Evolutionary conservation across 2,888 invertebrate species (phyloP), one percentile per base, ranked within the genome.

Genomic region (Lasioglossum malachurum): DNA sequence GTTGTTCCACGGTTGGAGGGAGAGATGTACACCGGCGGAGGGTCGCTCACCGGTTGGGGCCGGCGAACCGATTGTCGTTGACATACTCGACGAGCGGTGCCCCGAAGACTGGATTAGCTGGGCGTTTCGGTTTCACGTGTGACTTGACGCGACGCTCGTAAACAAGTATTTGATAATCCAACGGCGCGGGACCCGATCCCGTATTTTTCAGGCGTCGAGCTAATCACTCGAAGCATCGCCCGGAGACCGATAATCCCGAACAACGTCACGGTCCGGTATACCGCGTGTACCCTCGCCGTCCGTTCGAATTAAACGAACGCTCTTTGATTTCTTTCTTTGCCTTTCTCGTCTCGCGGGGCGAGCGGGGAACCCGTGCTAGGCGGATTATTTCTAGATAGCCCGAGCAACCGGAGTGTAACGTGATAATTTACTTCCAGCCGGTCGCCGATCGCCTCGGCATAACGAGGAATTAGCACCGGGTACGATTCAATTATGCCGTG

Each of bases 161-260:
- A 87, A 87, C 87, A 80, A 81, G 83, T 80, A 77, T 87, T 83
- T 81, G 83, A 86, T 86, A 80, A 87, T 87, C 83, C 80, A 38
- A 75, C 44, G 38, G 69, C 69, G 23, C 53, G 23, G 53, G 69
- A 12, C n/a, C 69, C 69, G 35, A n/a, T 69, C 41, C 23, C 2
- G 46, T 64, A 46, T 64, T 19, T 46, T 12, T 38, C 60, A 44
- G 19, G 19, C 35, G 38, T 38, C 67, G 67, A 23, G 14, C 60
- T 64, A 64, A 64, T 64, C 60, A 2, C 31, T 16, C 60, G 31
- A 16, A 67, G 35, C 44, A 73, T 46, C 46, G 46, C 19, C 46
- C 19, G 19, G 19, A 67, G 31, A 35, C 67, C 67, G 8, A 67
- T 67, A 67, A 35, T 67, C 67, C 67, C 1, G 67, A 67, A 31